Base-by-base conservation (phyloP, 2,888 invertebrate species). In the Operophtera brumata region DNA sequence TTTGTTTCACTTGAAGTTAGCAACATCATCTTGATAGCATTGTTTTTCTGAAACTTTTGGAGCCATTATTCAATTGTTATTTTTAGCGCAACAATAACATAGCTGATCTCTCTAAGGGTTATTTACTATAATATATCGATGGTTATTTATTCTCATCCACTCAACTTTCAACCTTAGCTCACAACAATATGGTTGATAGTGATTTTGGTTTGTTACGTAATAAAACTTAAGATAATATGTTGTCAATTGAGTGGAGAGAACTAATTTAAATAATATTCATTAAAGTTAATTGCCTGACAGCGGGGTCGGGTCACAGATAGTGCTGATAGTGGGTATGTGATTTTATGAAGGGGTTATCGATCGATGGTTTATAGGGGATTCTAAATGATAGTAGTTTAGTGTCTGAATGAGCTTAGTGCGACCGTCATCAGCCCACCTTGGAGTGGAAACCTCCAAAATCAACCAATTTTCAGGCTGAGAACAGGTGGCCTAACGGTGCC, bases 261-360 rank as follows among this genome's bases (percentile, higher is more conserved):
- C 87, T 87, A 88, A 89, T 87, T 88, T 86, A 86, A 89, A 86
- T 87, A 37, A 82, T 86, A 84, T 76, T 81, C 82, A 89, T 90
- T 87, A 86, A 82, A 86, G 80, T 88, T 88, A 89, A 90, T 90
- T 90, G 85, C 75, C 70, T 77, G 88, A 87, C 88, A 81, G 55
- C 37, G 66, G 66, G 85, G 87, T 83, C 82, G 62, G 80, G 83
- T 80, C 80, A 56, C 40, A 36, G 20, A 30, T 39, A 77, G 65
- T 64, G 56, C 54, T 69, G 74, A 71, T 73, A 56, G 36, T 52
- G 28, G 30, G 12, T n/a, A 41, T 45, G 50, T 50, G 50, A 55
- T 47, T 55, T 47, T 60, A 41, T 67, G 71, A 53, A 72, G 67
- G 67, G 60, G 77, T 67, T 69, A 57, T 57, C 56, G 20, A 37